These are phyloP conservation scores for Cryptosula pallasiana DNA, from an alignment of 2,888 invertebrate genomes.

Conservation along the genomic window DNA sequence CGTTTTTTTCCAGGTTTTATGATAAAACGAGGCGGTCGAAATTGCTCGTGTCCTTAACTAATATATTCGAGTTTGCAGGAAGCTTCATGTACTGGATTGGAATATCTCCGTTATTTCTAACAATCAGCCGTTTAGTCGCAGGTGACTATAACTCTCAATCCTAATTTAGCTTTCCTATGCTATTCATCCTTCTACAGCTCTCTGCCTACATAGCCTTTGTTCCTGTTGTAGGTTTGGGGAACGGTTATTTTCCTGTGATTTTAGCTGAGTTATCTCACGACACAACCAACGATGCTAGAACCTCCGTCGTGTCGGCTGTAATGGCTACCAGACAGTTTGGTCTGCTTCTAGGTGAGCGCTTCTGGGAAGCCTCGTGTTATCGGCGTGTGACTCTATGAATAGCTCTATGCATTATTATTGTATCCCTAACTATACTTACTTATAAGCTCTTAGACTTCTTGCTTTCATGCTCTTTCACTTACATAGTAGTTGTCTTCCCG, in stretches of 20 bases:
- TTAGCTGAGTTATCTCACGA: constrained; percentile 53
- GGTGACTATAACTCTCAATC: constrained; percentile 37
- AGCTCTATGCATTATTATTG: too few species aligned
- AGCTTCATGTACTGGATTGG: constrained; percentile 54
- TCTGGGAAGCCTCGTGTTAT: too few species aligned
- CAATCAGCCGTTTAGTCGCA: constrained; percentile 50
- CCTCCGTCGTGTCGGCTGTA: constrained; percentile 50
- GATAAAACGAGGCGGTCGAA: constrained; percentile 50
- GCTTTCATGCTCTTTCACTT: too few species aligned
- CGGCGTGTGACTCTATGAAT: too few species aligned
- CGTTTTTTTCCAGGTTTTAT: constrained; percentile 39
- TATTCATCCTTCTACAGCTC: too few species aligned
- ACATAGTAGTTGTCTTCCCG: too few species aligned
- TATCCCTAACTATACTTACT: too few species aligned
- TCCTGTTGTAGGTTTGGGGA: constrained; percentile 54
- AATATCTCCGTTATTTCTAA: constrained; percentile 50
- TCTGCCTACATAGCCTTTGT: too few species aligned
- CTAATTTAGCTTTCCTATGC: too few species aligned
- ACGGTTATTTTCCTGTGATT: constrained; percentile 50
- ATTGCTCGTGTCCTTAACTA: constrained; percentile 46
- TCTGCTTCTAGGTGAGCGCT: constrained; percentile 44
- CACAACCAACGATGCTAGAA: constrained; percentile 50
- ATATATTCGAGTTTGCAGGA: constrained; percentile 46
- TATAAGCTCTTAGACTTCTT: too few species aligned
- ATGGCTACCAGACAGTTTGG: constrained; percentile 54